Base-by-base conservation (phyloP, 2,888 invertebrate species). In the Apotomis betuletana region DNA sequence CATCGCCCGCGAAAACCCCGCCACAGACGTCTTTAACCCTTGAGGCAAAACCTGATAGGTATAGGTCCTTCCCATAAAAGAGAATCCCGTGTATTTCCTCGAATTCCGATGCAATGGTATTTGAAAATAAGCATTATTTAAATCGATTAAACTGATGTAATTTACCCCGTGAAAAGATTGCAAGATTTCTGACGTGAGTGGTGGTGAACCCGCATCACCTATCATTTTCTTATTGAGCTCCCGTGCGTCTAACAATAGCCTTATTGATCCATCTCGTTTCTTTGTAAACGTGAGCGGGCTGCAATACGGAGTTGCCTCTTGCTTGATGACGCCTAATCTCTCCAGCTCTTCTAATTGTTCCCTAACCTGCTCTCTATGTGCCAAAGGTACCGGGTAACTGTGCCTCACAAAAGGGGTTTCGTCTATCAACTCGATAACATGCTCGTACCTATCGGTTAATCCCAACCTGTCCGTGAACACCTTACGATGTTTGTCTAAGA, bases 141-240 rank as follows among this genome's bases (percentile, higher is more conserved):
- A 15, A 1, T 15, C 15, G 38, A 58, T 38, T 12, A 58, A 58
- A 58, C 38, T 58, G 6, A 58, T 58, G 10, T 58, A 58, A n/a
- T 38, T 58, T 12, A 58, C 58, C 5, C 58, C 58, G n/a, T 58
- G 58, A 58, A 58, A 58, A 0, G 58, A 58, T 38, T 58, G 58
- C 6, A 58, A 27, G 9, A 58, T 58, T 12, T 58, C 58, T 9
- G 58, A 58, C 5, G 58, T 58, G 6, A 58, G n/a, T 38, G 58
- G 58, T 12, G 58, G 58, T 2, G 58, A 36, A 38, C 38, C 58
- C 6, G 58, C 9, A 15, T 58, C 58, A 4, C 58, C 58, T 38
- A 58, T 13, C 58, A 58, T 58, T 38, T 5, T 38, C 10, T 36
- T 58, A 6, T 58, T 58, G 5, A 38, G 9, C 38, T 58, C 36